phyloP scores from a whole-genome alignment of 1,140 invertebrate species.

The Cephus cinctus region DNA sequence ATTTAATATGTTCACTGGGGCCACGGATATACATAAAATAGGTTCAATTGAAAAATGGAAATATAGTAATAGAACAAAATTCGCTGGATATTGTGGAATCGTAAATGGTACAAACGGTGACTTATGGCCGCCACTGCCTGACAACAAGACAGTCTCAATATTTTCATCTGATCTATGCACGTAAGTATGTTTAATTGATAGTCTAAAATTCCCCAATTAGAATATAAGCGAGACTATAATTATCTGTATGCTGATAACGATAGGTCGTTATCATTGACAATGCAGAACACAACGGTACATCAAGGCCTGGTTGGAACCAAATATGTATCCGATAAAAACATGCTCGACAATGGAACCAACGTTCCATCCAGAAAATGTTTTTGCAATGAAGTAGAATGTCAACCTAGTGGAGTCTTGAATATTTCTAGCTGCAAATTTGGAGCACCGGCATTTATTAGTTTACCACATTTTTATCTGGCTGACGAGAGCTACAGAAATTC shows the following conservation, averaged over 20 bases:
- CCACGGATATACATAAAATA: constrained; percentile 60
- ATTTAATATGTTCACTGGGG: constrained; percentile 74
- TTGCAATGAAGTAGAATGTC: constrained; percentile 35
- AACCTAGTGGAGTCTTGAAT: constrained; percentile 59
- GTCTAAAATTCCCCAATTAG: too few relatives aligned
- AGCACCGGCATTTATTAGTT: constrained; percentile 70
- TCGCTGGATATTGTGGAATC: constrained; percentile 62
- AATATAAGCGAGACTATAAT: too few relatives aligned
- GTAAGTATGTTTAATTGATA: too few relatives aligned
- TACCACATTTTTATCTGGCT: too few relatives aligned
- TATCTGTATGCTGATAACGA: too few relatives aligned
- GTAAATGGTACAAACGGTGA: constrained; percentile 75
- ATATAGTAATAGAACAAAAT: constrained; percentile 57
- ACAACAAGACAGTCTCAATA: constrained; percentile 58
- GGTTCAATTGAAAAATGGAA: constrained; percentile 71
- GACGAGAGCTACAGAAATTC: constrained; percentile 62
- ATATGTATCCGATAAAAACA: constrained; percentile 58
- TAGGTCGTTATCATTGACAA: constrained; percentile 42
- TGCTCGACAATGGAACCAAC: constrained; percentile 64
- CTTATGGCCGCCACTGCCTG: constrained; percentile 69
- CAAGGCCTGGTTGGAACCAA: constrained; percentile 56
- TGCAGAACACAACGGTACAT: constrained; percentile 28
- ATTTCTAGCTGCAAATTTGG: constrained; percentile 65
- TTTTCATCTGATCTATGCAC: constrained; percentile 67
- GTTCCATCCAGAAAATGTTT: constrained; percentile 58